Conservation (phyloP, 2,113 vertebrate species). For the Hippocampus mohnikei region DNA sequence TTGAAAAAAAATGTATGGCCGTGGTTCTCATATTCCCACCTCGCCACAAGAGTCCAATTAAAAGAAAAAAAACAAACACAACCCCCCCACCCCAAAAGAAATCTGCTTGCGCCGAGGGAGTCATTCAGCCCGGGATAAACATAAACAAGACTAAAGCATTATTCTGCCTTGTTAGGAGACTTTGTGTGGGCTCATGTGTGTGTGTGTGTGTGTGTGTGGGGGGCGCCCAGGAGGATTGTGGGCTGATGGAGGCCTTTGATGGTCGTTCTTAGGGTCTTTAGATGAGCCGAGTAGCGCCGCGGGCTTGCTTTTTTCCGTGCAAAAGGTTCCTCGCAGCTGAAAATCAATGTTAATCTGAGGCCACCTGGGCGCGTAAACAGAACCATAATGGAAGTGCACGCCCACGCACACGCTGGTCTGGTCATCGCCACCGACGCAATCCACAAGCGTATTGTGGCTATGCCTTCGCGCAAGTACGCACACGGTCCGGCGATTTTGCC, state of each 20-base stretch:
- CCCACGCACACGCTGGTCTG: background rate
- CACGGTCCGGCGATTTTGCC: conserved; percentile 10
- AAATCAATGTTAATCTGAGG: conserved; percentile 68
- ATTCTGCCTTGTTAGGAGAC: conserved; percentile 1
- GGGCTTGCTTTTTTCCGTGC: conserved; percentile 40
- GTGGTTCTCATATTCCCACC: background rate
- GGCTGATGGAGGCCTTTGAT: conserved; percentile 2
- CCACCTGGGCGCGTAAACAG: conserved; percentile 56
- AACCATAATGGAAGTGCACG: conserved; percentile 29
- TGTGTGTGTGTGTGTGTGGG: background rate
- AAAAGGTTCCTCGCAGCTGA: conserved; percentile 47
- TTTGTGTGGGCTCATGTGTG: background rate
- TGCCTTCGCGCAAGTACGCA: conserved; percentile 8
- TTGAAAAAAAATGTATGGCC: too few species aligned
- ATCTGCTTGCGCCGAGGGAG: conserved; percentile 13
- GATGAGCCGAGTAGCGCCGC: conserved; percentile 19
- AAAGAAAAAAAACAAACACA: conserved; percentile 16
- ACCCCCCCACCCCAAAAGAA: background rate
- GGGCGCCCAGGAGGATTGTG: background rate
- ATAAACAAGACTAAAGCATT: conserved; percentile 33
- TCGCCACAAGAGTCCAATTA: conserved; percentile 35
- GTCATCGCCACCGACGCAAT: conserved; percentile 10
- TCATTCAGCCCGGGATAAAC: conserved; percentile 25
- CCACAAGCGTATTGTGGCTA: background rate
- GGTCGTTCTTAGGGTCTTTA: conserved; percentile 9